Evolutionary conservation across 2,888 invertebrate species (phyloP), one percentile per base, ranked within the genome.

Genomic region (Pammene fasciana): DNA sequence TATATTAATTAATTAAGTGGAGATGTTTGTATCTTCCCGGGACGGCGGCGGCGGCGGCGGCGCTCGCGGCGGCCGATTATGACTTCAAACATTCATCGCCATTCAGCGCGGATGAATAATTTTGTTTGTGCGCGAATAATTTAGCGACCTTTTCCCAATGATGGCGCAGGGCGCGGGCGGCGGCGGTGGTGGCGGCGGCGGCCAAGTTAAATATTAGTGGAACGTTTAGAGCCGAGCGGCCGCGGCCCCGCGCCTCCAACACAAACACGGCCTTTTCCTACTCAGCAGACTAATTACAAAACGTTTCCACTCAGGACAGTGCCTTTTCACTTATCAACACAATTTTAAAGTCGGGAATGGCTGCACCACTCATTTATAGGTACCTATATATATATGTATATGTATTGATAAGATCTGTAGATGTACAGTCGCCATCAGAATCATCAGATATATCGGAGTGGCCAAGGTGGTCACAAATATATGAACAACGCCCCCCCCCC

Each of bases 41-140:
- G n/a, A n/a, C 14, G 52, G 10, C 26, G 26, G 5, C 34, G 38
- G 45, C 6, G 59, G 7, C 59, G 45, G 11, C 16, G 36, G n/a
- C 16, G 36, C 16, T 14, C 36, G 9, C 38, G 36, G 6, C 16
- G 14, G 34, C 10, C 36, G 68, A 57, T 64, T 59, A 64, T 64
- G 64, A 50, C 43, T 68, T 57, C 45, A 68, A 68, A 68, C 64
- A 68, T 68, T 68, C 68, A 68, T 59, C 52, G 57, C 45, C 52
- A 57, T 68, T 68, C 68, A 64, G 41, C 45, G 57, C 64, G 68
- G 68, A 52, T 68, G 68, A 65, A 70, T 70, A 65, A 65, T 65
- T 65, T 60, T 70, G 65, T 60, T 70, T 59, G 57, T 55, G 46
- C 65, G 41, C 26, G 70, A 70, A 70, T 70, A 70, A 65, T 60